Evolutionary conservation across 2,797 vertebrate genomes (phyloP).

Genomic region (Argyrosomus regius): DNA sequence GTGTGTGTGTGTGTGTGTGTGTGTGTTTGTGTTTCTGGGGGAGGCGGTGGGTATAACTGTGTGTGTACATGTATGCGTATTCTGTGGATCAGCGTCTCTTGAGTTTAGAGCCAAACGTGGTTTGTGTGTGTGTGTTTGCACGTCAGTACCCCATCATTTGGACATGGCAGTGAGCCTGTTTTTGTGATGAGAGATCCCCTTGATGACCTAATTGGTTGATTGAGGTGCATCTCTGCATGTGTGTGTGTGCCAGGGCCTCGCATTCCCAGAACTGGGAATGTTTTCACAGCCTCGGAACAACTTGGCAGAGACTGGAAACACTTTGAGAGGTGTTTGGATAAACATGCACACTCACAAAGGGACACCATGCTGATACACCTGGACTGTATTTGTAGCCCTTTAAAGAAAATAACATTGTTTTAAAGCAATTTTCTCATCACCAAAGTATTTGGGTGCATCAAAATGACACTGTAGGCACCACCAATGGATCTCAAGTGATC

Average conservation of each 20-base stretch:
- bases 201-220: slow-evolving; percentile 93
- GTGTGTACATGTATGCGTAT: slow-evolving; percentile 34
- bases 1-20: slow-evolving; percentile 58
- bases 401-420: neutral
- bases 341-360: slow-evolving; percentile 51
- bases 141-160: slow-evolving; percentile 76
- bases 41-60: slow-evolving; percentile 34
- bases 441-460: neutral
- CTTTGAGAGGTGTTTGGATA: slow-evolving; percentile 68
- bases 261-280: slow-evolving; percentile 80
- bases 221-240: slow-evolving; percentile 81
- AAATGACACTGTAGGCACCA: neutral
- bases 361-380: slow-evolving; percentile 34
- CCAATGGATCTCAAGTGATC: neutral
- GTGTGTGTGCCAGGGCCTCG: slow-evolving; percentile 51
- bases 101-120: slow-evolving; percentile 59
- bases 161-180: slow-evolving; percentile 83
- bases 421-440: slow-evolving; percentile 1
- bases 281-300: slow-evolving; percentile 82
- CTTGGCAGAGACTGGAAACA: slow-evolving; percentile 78
- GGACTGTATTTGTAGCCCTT: slow-evolving; percentile 16
- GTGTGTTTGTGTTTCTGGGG: slow-evolving; percentile 45
- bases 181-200: slow-evolving; percentile 82
- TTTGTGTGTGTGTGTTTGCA: slow-evolving; percentile 43
- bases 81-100: slow-evolving; percentile 51